A percentile compares a stretch with the other conserved stretches of the same genome.
phyloP scores from a whole-genome alignment of 2,113 vertebrate genomes.

The Rhea americana region DNA sequence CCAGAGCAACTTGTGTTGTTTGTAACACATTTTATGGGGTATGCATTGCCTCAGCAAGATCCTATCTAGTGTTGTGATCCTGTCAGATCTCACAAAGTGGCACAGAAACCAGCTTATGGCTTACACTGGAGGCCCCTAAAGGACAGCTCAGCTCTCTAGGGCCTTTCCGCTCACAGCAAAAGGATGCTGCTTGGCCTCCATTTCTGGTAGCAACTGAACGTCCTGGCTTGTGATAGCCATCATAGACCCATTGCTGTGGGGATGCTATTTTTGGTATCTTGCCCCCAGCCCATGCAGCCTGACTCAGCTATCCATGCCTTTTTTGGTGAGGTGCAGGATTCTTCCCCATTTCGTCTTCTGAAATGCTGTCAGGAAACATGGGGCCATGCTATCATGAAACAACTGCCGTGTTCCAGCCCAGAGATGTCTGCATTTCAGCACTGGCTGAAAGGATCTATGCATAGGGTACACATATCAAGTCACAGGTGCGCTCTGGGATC shows the following conservation, averaged over 20 bases:
- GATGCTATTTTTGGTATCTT: neutral
- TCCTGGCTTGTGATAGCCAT: neutral
- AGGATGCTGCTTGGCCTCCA: neutral
- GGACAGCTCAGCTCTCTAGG: neutral
- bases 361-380: neutral
- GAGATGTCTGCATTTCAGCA: neutral
- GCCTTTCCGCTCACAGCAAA: neutral
- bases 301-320: neutral
- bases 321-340: neutral
- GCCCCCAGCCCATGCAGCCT: neutral
- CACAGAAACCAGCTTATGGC: neutral
- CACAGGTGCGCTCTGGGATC: neutral
- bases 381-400: neutral
- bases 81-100: neutral
- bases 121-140: neutral
- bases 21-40: slow-evolving; percentile 24
- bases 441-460: neutral
- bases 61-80: slow-evolving; percentile 1
- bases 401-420: neutral
- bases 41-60: neutral
- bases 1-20: slow-evolving; percentile 7
- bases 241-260: neutral
- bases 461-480: neutral
- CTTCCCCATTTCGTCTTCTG: neutral
- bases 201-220: neutral